phyloP scores from a whole-genome alignment of 2,888 invertebrate species.

The Litoditis marina region DNA sequence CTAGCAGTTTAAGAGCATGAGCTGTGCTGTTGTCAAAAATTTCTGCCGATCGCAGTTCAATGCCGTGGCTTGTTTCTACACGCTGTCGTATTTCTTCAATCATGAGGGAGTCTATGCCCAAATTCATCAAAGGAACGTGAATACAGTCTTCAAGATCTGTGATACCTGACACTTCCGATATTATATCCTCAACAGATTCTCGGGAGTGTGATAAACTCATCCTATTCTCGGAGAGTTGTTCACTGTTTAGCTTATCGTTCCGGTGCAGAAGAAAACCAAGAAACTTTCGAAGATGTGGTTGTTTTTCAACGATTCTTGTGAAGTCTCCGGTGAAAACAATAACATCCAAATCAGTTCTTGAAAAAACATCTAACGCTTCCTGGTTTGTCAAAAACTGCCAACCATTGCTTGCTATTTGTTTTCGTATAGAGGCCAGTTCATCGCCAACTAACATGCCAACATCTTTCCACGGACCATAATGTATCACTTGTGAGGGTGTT shows the following conservation, averaged over 20 bases:
- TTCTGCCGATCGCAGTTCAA: constrained; percentile 56
- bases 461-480: constrained; percentile 51
- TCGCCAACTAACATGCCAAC: constrained; percentile 49
- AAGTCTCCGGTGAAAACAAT: constrained; percentile 46
- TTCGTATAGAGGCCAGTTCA: constrained; percentile 29
- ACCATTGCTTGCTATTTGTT: constrained; percentile 38
- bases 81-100: constrained; percentile 47
- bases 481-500: constrained; percentile 17
- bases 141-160: constrained; percentile 12
- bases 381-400: constrained; percentile 39
- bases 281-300: too few species aligned
- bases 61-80: constrained; percentile 16
- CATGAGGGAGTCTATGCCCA: constrained; percentile 57
- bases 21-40: constrained; percentile 44
- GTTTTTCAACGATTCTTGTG: constrained; percentile 23
- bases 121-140: constrained; percentile 49
- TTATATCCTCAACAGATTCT: constrained; percentile 26
- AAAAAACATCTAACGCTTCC: constrained; percentile 27
- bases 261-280: too few species aligned
- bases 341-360: constrained; percentile 13
- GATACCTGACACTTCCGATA: constrained; percentile 43
- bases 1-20: constrained; percentile 11
- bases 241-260: neutral
- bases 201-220: neutral
- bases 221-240: neutral